Conservation (phyloP, 2,113 vertebrate species). For the Carettochelys insculpta region DNA sequence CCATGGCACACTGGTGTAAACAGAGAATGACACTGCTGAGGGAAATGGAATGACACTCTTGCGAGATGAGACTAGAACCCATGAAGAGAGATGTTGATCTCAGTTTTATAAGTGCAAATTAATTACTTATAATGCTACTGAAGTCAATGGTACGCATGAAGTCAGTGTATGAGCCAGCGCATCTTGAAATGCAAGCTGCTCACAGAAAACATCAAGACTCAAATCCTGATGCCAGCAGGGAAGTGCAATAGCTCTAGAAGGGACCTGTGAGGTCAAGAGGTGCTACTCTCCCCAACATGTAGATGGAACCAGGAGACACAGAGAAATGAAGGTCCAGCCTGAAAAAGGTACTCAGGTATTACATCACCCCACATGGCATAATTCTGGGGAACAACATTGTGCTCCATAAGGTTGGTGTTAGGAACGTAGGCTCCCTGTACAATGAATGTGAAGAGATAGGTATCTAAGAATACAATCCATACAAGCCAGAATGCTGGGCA, state of each 20-base stretch:
- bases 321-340: not conserved
- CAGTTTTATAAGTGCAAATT: not conserved
- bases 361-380: not conserved
- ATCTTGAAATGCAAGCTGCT: not conserved
- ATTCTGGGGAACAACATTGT: not conserved
- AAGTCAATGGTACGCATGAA: rapidly evolving
- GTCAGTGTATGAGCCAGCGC: not conserved
- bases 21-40: slow-evolving; percentile 11
- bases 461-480: not conserved
- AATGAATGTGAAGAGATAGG: not conserved
- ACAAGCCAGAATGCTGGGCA: not conserved
- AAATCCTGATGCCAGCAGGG: not conserved
- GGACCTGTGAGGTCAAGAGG: not conserved
- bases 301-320: not conserved
- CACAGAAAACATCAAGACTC: not conserved
- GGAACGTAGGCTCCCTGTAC: not conserved
- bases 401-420: not conserved
- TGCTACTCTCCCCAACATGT: not conserved
- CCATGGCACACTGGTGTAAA: slow-evolving; percentile 42
- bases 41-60: not conserved
- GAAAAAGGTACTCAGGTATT: not conserved
- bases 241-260: not conserved
- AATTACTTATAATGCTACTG: not conserved
- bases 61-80: not conserved
- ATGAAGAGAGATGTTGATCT: not conserved